Base-by-base conservation (phyloP, 1,140 invertebrate genomes). In the Eupeodes corollae region DNA sequence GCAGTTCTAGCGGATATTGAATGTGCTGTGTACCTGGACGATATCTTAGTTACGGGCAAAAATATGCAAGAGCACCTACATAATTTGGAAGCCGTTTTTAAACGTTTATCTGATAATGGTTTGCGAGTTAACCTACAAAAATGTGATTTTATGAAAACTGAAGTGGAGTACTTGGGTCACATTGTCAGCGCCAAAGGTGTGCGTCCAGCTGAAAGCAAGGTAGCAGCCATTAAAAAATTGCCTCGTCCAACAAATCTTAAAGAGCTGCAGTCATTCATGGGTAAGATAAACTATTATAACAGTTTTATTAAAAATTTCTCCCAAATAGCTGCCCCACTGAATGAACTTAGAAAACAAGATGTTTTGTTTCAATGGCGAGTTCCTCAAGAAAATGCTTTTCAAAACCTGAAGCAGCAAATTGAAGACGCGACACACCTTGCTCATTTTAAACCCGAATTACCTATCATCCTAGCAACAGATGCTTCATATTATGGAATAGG, bases 121-220 rank as follows among this genome's bases (percentile, higher is more conserved):
- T n/a, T n/a, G n/a, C n/a, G n/a, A 6, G 52, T 35, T n/a, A 38
- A 53, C 35, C n/a, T 46, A 50, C 40, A 53, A 46, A 3, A 41
- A 32, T 21, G 19, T 14, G n/a, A n/a, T n/a, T n/a, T n/a, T n/a
- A n/a, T n/a, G n/a, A n/a, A n/a, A n/a, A n/a, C n/a, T n/a, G n/a
- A 46, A 46, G 33, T 34, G 33, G 33, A 34, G 33, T 34, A 34
- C n/a, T 34, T 34, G 33, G 33, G 33, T n/a, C 9, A n/a, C 9
- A 10, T 9, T 10, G 33, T 34, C 33, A 34, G n/a, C 33, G 33
- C 33, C 9, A n/a, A 34, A 34, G 33, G 33, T 10, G n/a, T 34
- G 9, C n/a, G 9, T 9, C 33, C n/a, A 9, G 33, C n/a, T 9
- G 9, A 34, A n/a, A 10, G 9, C 9, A n/a, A n/a, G 9, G 33